Percentiles rank a stretch among this genome's conserved stretches.
Conservation (phyloP, 2,888 invertebrate genomes). For the Tetramorium bicarinatum region DNA sequence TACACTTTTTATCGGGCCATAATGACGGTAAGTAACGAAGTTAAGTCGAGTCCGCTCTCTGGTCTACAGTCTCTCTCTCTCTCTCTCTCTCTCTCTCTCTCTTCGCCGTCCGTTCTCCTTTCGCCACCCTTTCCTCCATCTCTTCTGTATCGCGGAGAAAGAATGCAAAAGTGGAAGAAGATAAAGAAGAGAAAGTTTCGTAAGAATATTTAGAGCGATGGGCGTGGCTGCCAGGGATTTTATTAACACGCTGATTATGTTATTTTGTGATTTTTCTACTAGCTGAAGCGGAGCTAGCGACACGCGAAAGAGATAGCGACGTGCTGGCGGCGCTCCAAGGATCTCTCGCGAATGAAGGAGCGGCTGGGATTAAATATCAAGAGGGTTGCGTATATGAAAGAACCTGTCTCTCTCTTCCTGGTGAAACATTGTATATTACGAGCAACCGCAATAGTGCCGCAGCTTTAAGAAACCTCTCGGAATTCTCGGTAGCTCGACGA, state of each 20-base stretch:
- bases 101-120: slow-evolving; percentile 17
- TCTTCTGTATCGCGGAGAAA: background rate
- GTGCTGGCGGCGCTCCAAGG: slow-evolving; percentile 11
- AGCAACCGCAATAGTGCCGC: slow-evolving; percentile 34
- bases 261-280: slow-evolving; percentile 52
- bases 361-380: slow-evolving; percentile 65
- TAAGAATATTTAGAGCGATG: slow-evolving; percentile 21
- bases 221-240: slow-evolving; percentile 53
- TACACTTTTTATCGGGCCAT: slow-evolving; percentile 75
- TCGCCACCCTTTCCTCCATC: slow-evolving; percentile 7
- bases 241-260: slow-evolving; percentile 62
- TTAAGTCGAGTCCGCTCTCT: slow-evolving; percentile 67
- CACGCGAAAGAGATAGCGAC: slow-evolving; percentile 20
- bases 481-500: slow-evolving; percentile 64
- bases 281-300: background rate
- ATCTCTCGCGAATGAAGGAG: slow-evolving; percentile 40
- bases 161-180: slow-evolving; percentile 4
- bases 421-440: slow-evolving; percentile 41
- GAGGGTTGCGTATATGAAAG: slow-evolving; percentile 49
- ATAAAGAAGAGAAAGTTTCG: background rate
- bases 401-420: slow-evolving; percentile 15
- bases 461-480: slow-evolving; percentile 61
- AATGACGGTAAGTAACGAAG: slow-evolving; percentile 76
- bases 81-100: background rate
- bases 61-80: slow-evolving; percentile 27